Conservation (phyloP, 2,113 vertebrate species). For the Caretta caretta region DNA sequence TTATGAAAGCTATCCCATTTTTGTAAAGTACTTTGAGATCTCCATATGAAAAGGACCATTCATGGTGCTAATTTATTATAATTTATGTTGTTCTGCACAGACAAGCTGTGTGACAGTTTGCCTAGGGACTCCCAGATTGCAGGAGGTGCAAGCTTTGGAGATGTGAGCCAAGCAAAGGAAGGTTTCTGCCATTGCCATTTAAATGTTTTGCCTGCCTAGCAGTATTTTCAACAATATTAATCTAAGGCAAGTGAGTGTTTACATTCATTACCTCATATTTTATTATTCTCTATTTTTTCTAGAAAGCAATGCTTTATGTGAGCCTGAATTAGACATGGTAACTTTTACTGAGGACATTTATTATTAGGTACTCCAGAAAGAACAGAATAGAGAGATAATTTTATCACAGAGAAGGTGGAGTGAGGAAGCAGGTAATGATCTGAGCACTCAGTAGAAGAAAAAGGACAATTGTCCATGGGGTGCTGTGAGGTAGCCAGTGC, state of each 20-base stretch:
- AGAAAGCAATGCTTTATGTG: background rate
- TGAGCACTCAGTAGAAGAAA: rapidly evolving
- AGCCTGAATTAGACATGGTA: background rate
- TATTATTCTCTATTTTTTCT: background rate
- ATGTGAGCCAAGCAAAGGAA: background rate
- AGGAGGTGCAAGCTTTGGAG: background rate
- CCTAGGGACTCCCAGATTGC: background rate
- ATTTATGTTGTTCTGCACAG: background rate
- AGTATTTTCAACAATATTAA: background rate
- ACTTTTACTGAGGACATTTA: background rate
- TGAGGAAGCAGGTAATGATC: rapidly evolving
- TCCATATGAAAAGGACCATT: background rate
- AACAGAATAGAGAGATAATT: background rate
- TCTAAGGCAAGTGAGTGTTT: rapidly evolving
- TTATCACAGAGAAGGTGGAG: background rate
- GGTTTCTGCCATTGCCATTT: background rate
- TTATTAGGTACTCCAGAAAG: background rate
- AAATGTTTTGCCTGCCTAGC: background rate
- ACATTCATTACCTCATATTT: background rate
- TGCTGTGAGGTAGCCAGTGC: rapidly evolving
- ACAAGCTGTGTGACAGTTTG: too few species aligned
- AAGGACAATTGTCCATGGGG: rapidly evolving
- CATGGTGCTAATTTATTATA: background rate
- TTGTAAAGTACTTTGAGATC: background rate
- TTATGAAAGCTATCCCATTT: background rate